Evolutionary conservation across 1,140 invertebrate species (phyloP), one percentile per base, ranked within the genome.

Genomic region (Cyclina sinensis): DNA sequence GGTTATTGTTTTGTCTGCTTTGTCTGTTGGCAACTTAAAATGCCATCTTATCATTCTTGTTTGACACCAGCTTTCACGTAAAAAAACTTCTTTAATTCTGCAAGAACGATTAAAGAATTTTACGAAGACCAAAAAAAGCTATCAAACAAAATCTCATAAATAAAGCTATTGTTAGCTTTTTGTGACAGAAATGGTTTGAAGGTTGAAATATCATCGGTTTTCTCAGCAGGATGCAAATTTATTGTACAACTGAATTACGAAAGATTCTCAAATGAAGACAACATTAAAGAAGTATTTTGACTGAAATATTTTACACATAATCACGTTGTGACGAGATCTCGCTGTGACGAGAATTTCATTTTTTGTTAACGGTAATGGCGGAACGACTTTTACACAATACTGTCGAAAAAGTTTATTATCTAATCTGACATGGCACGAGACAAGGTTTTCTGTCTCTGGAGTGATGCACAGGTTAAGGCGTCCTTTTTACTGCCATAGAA

Each of bases 181-280:
- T 78, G 74, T 54, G 46, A 57, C 46, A 54, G 35, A 78, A 54
- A 78, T 54, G 74, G n/a, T 54, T 54, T 54, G 74, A 78, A 39
- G 27, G 43, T 37, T 51, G 74, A 51, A 78, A 78, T 54, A 54
- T 30, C 12, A 78, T 78, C 48, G 46, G 11, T 54, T 54, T 32
- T 78, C 74, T 18, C 74, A 78, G 74, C 74, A 78, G 3, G 74
- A 32, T 39, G 14, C 54, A 78, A 78, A 54, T 54, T 18, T 78
- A 30, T 24, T 35, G 18, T 51, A 35, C 48, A 9, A n/a, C 30
- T 51, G 46, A 35, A 39, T 70, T 51, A 51, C 30, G 48, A 32
- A 4, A 78, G 27, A 35, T 12, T 57, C 21, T 35, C 27, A 35
- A 78, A 78, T 21, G 12, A 54, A 51, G 35, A 78, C 74, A n/a